phyloP scores from a whole-genome alignment of 2,888 invertebrate genomes.

The Artemia sinica region DNA sequence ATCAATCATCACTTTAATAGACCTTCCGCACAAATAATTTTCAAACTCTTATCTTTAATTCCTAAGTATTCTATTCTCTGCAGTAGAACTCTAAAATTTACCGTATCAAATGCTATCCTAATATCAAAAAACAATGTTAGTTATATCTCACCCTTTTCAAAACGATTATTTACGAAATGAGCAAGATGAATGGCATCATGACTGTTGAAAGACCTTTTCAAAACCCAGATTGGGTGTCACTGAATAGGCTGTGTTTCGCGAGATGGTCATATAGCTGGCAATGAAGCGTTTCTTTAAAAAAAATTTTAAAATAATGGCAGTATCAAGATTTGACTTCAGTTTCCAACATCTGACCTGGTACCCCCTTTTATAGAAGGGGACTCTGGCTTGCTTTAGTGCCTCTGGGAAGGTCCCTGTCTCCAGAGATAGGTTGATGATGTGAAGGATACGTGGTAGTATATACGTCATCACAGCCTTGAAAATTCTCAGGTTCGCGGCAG shows the following conservation, averaged over 20 bases:
- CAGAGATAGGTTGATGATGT: too few relatives aligned
- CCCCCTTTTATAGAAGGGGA: not conserved
- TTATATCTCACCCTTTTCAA: not conserved
- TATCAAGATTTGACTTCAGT: conserved; percentile 1
- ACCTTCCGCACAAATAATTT: conserved; percentile 6
- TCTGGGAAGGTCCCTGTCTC: conserved; percentile 5
- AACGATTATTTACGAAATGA: not conserved
- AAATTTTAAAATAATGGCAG: not conserved
- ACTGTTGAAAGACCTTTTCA: not conserved
- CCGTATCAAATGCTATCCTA: too few relatives aligned
- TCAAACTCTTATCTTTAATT: not conserved
- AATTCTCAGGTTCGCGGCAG: not conserved
- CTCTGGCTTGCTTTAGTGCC: not conserved
- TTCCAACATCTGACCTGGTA: conserved; percentile 2
- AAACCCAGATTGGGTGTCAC: conserved; percentile 10
- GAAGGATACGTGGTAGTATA: conserved; percentile 2
- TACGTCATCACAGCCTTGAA: conserved; percentile 8
- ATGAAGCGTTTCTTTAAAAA: not conserved
- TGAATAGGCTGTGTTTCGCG: conserved; percentile 10
- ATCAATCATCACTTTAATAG: conserved; percentile 9
- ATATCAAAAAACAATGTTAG: conserved; percentile 1
- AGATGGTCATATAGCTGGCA: conserved; percentile 6
- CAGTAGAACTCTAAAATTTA: conserved; percentile 8
- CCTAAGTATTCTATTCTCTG: conserved; percentile 6
- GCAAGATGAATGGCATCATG: conserved; percentile 7